Conservation (phyloP, 2,888 invertebrate genomes). For the Labia minor region DNA sequence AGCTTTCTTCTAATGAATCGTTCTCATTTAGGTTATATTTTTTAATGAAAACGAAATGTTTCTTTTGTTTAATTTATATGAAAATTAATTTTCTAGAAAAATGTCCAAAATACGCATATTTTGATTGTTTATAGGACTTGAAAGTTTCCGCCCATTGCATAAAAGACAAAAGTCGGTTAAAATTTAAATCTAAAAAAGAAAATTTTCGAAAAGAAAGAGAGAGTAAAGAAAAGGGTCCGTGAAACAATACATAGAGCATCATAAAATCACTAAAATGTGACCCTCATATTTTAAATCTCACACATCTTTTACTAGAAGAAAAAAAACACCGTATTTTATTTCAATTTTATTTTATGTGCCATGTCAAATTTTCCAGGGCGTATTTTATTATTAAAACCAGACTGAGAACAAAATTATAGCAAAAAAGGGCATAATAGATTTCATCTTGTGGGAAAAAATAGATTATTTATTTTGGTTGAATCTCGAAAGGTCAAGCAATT, state of each 20-base stretch:
- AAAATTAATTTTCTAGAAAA: background rate
- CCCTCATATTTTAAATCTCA: background rate
- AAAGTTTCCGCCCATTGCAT: background rate
- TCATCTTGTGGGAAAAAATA: no score
- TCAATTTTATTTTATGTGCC: background rate
- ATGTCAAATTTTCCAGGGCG: background rate
- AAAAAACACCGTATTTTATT: background rate
- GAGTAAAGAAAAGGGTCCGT: background rate
- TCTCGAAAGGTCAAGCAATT: no score
- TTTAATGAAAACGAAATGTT: no score
- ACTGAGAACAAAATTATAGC: no score
- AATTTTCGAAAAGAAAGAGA: background rate
- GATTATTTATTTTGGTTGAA: no score
- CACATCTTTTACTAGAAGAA: no score
- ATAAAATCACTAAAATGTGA: background rate
- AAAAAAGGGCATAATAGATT: no score
- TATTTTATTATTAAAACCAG: no score
- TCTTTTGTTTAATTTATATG: background rate
- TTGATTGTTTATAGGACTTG: background rate
- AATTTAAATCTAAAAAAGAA: background rate
- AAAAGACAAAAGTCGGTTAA: background rate
- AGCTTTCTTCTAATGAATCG: no score
- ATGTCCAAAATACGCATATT: background rate
- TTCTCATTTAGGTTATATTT: no score
- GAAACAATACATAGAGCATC: background rate